Conservation (phyloP, 2,113 vertebrate species). For the Entomyzon cyanotis region DNA sequence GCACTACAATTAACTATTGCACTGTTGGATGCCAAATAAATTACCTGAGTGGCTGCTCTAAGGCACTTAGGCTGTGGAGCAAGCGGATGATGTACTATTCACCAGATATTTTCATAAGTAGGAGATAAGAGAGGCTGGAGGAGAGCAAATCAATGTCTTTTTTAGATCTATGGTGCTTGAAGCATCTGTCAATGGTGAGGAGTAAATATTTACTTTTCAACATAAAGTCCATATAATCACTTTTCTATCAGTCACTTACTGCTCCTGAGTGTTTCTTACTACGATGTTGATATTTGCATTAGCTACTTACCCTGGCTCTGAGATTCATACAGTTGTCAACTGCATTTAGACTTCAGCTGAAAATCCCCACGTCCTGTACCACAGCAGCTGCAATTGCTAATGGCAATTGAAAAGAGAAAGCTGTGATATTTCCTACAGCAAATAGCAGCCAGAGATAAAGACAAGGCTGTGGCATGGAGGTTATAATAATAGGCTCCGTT, state of each 20-base stretch:
- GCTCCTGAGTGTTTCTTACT: constrained; percentile 49
- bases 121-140: constrained; percentile 58
- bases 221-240: constrained; percentile 71
- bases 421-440: constrained; percentile 18
- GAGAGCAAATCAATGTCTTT: constrained; percentile 57
- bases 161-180: constrained; percentile 55
- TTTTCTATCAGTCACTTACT: constrained; percentile 64
- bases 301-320: constrained; percentile 40
- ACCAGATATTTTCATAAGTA: constrained; percentile 50
- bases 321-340: constrained; percentile 63
- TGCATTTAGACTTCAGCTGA: constrained; percentile 21
- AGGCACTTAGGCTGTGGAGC: neutral
- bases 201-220: constrained; percentile 72
- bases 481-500: neutral
- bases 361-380: neutral
- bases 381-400: neutral
- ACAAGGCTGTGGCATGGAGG: neutral
- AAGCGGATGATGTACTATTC: constrained; percentile 30
- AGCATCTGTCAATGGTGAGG: constrained; percentile 66
- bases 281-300: constrained; percentile 60
- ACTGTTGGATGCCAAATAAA: constrained; percentile 30
- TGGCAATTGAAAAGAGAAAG: constrained; percentile 3
- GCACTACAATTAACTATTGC: constrained; percentile 18
- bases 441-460: constrained; percentile 27
- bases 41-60: constrained; percentile 30